These are phyloP conservation scores for Oreochromis grahami DNA, from an alignment of 2,797 vertebrate species.

Conservation along the genomic window DNA sequence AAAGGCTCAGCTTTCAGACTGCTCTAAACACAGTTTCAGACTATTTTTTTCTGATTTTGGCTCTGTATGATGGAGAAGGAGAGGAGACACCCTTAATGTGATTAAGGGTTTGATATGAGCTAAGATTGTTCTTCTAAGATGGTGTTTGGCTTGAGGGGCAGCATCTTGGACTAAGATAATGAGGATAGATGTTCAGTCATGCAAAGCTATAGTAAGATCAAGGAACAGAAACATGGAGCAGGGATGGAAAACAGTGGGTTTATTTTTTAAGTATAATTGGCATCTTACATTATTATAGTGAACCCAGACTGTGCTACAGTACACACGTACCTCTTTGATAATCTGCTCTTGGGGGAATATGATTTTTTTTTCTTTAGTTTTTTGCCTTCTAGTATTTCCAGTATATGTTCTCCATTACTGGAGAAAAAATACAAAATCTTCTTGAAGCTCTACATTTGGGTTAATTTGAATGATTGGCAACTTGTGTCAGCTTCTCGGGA, in stretches of 20 bases:
- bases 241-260: not conserved
- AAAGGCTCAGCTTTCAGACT: not conserved
- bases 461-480: not conserved
- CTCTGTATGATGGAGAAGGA: not conserved
- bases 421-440: not conserved
- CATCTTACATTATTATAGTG: not conserved
- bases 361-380: not conserved
- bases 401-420: not conserved
- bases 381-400: not conserved
- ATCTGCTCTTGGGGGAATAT: not conserved
- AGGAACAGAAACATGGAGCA: not conserved
- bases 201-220: not conserved
- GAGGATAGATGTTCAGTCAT: not conserved
- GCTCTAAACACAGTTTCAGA: not conserved
- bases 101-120: not conserved
- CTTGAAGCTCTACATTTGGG: not conserved
- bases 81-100: not conserved
- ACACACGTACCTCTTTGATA: not conserved
- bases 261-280: not conserved
- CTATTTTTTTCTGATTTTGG: not conserved
- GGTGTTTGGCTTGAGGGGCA: not conserved
- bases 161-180: not conserved
- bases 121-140: not conserved
- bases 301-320: not conserved
- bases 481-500: not conserved